Evolutionary conservation across 1,140 invertebrate species (phyloP).

Genomic region (Stenopsyche tienmushanensis): DNA sequence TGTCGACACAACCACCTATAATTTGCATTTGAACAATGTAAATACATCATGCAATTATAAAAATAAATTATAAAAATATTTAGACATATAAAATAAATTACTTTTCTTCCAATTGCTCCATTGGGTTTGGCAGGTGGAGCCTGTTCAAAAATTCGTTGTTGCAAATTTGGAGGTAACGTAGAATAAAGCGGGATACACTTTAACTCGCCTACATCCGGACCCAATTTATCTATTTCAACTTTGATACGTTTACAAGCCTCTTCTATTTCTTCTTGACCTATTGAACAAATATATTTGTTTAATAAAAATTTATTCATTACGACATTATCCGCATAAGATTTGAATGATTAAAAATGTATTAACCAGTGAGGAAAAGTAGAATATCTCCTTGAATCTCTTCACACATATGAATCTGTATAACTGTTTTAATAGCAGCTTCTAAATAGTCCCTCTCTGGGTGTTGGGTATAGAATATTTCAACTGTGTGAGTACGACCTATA

Average conservation of each 20-base stretch:
- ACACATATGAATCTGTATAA: slow-evolving; percentile 99
- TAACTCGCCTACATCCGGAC: slow-evolving; percentile 93
- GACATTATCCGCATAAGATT: too few species aligned
- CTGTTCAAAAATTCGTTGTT: slow-evolving; percentile 97
- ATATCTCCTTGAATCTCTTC: slow-evolving; percentile 95
- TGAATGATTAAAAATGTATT: too few species aligned
- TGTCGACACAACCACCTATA: slow-evolving; percentile 86
- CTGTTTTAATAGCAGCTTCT: slow-evolving; percentile 97
- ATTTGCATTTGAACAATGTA: neutral
- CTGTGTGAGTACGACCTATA: slow-evolving; percentile 65
- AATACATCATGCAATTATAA: neutral
- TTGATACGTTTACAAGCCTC: slow-evolving; percentile 99
- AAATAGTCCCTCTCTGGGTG: slow-evolving; percentile 98
- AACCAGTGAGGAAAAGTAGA: slow-evolving; percentile 87
- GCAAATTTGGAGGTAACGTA: slow-evolving; percentile 94
- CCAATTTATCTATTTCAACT: slow-evolving; percentile 94
- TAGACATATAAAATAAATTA: slow-evolving; percentile 28
- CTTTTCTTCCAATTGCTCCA: slow-evolving; percentile 93
- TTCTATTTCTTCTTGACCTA: slow-evolving; percentile 92
- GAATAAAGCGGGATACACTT: slow-evolving; percentile 99
- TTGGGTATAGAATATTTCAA: slow-evolving; percentile 99
- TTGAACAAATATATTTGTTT: neutral
- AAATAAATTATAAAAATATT: slow-evolving; percentile 9
- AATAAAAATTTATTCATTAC: neutral
- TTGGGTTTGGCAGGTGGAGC: slow-evolving; percentile 90